A percentile compares a stretch with the other conserved stretches of the same genome.
Conservation (phyloP, 2,888 invertebrate genomes). For the Iselma pallidipennis region DNA sequence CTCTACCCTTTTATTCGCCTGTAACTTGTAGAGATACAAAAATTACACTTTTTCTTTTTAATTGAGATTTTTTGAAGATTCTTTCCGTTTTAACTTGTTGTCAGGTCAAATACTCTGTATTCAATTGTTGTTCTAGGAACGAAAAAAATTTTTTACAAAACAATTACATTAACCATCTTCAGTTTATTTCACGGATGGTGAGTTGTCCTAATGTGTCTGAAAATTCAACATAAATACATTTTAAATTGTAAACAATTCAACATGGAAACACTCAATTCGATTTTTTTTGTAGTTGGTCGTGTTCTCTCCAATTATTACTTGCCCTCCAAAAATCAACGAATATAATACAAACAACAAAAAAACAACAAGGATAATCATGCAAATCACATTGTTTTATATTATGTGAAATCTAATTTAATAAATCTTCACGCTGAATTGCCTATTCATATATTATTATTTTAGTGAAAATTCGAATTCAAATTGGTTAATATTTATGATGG, state of each 20-base stretch:
- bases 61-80: background rate
- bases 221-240: slow-evolving; percentile 23
- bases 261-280: background rate
- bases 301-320: background rate
- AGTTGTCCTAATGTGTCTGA: slow-evolving; percentile 21
- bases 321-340: background rate
- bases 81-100: no score
- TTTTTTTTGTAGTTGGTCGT: background rate
- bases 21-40: background rate
- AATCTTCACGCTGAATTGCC: slow-evolving; percentile 23
- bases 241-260: slow-evolving; percentile 14
- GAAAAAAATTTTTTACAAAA: slow-evolving; percentile 21
- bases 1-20: no score
- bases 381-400: slow-evolving; percentile 11
- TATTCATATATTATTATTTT: slow-evolving; percentile 8
- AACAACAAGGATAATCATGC: slow-evolving; percentile 2
- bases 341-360: background rate
- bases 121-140: slow-evolving; percentile 13
- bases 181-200: slow-evolving; percentile 25
- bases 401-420: slow-evolving; percentile 9
- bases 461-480: background rate
- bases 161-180: slow-evolving; percentile 20
- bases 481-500: slow-evolving; percentile 23
- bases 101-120: background rate
- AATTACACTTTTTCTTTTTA: no score